Evolutionary conservation across 1,140 invertebrate species (phyloP), one percentile per base, ranked within the genome.

Genomic region (Eumaeus atala): DNA sequence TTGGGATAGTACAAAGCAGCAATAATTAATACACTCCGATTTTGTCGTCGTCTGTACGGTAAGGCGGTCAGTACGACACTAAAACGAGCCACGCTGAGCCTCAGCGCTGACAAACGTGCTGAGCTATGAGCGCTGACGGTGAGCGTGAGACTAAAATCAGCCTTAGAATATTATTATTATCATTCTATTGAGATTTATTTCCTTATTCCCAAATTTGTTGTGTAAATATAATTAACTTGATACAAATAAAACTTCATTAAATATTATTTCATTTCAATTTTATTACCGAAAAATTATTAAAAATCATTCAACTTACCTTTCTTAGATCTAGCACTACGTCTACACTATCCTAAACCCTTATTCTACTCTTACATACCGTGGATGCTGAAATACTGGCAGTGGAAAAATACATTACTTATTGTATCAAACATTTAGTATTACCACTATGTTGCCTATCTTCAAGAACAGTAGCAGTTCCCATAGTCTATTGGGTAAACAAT

Each of bases 381-480:
- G 72, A 85, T 87, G 76, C 77, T 85, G 77, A 84, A 88, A 87
- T 87, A 88, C 87, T 88, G 87, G 87, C 85, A 88, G 85, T 88
- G 87, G 78, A 88, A 88, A 87, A 88, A 86, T 88, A 88, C 74
- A 74, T 76, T 74, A 75, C 61, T 66, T 76, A 78, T 66, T 60
- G 62, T 67, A 68, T 62, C 59, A 52, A 67, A 62, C 61, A 69
- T 63, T 65, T 48, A 54, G 56, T 62, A n/a, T 66, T 53, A 55
- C 36, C 51, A 57, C 38, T 60, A 62, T 17, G 61, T 42, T 56
- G 49, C 64, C 38, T 53, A 58, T 53, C 52, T 16, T 17, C 38
- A 12, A 44, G 40, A n/a, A n/a, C 9, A 44, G 14, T 44, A 16
- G 40, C 40, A 44, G 40, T 17, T 17, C 9, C 12, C 40, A 12